phyloP scores from a whole-genome alignment of 2,888 invertebrate species.

The Ischnus inquisitorius region DNA sequence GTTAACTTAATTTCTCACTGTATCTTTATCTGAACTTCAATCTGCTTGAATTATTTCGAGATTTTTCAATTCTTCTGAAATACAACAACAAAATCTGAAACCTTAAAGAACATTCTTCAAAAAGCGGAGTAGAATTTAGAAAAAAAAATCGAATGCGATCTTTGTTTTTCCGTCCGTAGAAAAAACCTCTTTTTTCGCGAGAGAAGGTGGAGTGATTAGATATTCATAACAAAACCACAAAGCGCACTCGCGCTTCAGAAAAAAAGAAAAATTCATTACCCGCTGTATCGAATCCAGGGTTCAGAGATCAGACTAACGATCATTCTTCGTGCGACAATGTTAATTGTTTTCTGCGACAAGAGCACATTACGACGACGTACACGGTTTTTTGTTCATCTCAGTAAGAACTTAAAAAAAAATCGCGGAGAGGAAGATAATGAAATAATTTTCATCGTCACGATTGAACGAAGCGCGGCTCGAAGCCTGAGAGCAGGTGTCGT shows the following conservation, averaged over 20 bases:
- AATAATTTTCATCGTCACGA: constrained; percentile 1
- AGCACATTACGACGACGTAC: neutral
- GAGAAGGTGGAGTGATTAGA: neutral
- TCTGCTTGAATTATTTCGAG: neutral
- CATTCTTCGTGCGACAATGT: neutral
- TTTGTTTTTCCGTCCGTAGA: neutral
- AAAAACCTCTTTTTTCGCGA: neutral
- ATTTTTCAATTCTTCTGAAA: neutral
- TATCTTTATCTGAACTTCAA: neutral
- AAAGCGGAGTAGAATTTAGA: neutral
- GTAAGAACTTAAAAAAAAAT: neutral
- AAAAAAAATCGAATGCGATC: neutral
- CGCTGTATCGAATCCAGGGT: neutral
- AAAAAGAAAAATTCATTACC: neutral
- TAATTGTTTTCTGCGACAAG: neutral
- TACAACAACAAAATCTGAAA: neutral
- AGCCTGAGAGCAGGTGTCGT: constrained; percentile 29
- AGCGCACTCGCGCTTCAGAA: neutral
- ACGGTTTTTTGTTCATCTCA: neutral
- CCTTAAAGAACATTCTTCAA: neutral
- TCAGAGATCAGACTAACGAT: neutral
- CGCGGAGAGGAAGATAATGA: neutral
- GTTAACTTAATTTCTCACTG: neutral
- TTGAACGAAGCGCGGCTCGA: neutral
- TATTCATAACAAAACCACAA: constrained; percentile 9